Evolutionary conservation across 2,113 vertebrate genomes (phyloP), one percentile per base, ranked within the genome.

Genomic region (Misgurnus mizolepis): DNA sequence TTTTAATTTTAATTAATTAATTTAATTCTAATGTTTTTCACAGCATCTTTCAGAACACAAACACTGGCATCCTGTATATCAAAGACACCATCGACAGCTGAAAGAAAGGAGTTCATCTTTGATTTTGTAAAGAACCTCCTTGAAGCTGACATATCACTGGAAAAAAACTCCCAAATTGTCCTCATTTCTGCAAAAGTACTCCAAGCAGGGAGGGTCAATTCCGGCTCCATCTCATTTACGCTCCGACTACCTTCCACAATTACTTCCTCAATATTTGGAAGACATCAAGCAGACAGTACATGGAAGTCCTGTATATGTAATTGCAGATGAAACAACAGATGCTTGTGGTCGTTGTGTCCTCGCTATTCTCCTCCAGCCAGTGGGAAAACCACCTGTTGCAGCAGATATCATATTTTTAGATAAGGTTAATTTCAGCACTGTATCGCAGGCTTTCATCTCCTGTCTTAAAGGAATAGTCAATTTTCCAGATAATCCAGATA

Each of bases 321-420:
- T 45, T 45, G 39, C 39, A 41, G 62, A 10, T 74, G 55, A 60
- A 56, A 74, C 40, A 45, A 74, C 71, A 60, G 71, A 74, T 60
- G 71, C 71, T 60, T 60, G 55, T 27, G 71, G 39, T 10, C 34
- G 55, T 41, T 74, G 39, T 74, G 71, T 60, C 40, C 55, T 74
- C 40, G 53, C 71, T 18, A 45, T 43, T 61, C 39, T 60, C n/a
- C 71, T 61, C 17, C 40, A 61, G 39, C 55, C 53, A 43, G 55
- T 61, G 55, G 55, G 55, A 4, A 45, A 61, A 6, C 53, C 53
- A 17, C 14, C 53, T 55, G 12, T 55, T 6, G 53, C 53, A 5
- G 15, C 53, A 14, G 14, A 17, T 17, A 5, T 55, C 0, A 22
- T 22, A 22, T 15, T 4, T 55, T 55, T 55, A 55, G 4, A 14